These are phyloP conservation scores for Eubasilissa splendida DNA, from an alignment of 2,888 invertebrate species.

Conservation along the genomic window DNA sequence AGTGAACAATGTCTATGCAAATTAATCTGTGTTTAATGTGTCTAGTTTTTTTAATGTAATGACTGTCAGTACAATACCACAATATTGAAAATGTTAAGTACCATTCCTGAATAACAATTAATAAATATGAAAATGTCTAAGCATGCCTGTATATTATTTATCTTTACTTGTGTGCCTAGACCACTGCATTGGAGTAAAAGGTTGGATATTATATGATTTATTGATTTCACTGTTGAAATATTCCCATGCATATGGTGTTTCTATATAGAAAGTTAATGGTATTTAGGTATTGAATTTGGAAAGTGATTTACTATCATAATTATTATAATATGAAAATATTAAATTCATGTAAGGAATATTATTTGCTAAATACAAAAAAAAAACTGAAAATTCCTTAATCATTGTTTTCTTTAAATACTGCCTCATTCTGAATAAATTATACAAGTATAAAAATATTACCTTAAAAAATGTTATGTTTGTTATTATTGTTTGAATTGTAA, in stretches of 20 bases:
- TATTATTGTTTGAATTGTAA: too few relatives aligned
- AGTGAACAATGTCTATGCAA: constrained; percentile 39
- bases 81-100: constrained; percentile 14
- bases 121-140: constrained; percentile 13
- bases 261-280: constrained; percentile 42
- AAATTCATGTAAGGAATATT: constrained; percentile 41
- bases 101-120: constrained; percentile 20
- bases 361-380: constrained; percentile 48
- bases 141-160: constrained; percentile 18
- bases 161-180: too few relatives aligned
- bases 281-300: constrained; percentile 59
- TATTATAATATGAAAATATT: constrained; percentile 48
- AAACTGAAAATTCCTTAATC: constrained; percentile 41
- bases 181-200: too few relatives aligned
- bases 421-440: too few relatives aligned
- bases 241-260: constrained; percentile 26
- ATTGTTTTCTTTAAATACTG: too few relatives aligned
- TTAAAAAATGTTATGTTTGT: too few relatives aligned
- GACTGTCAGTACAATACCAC: constrained; percentile 26
- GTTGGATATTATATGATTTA: not conserved
- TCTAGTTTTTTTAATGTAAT: constrained; percentile 46
- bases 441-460: too few relatives aligned
- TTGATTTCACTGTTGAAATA: constrained; percentile 1
- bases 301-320: constrained; percentile 54
- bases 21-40: constrained; percentile 48